Conservation (phyloP, 2,888 invertebrate species). For the Thymelicus sylvestris region DNA sequence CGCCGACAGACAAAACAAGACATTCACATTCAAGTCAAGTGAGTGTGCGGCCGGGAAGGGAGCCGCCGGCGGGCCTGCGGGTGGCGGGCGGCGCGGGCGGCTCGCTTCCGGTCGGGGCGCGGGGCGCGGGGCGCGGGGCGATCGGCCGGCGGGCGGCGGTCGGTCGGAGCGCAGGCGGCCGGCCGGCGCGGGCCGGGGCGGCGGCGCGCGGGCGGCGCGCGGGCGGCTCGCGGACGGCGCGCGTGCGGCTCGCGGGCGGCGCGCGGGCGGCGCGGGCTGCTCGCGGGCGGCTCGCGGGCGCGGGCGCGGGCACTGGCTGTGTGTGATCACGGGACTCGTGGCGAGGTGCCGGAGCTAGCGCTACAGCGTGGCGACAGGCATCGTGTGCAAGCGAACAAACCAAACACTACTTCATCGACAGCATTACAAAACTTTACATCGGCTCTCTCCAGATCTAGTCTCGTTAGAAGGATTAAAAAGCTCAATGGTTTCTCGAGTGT, state of each 20-base stretch:
- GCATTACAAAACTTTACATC: slow-evolving; percentile 84
- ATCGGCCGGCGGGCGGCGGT: no score
- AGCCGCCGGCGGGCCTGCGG: slow-evolving; percentile 50
- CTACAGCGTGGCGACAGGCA: slow-evolving; percentile 86
- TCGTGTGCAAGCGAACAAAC: slow-evolving; percentile 86
- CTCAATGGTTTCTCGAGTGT: slow-evolving; percentile 82
- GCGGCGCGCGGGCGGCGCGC: slow-evolving; percentile 41
- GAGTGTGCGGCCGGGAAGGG: slow-evolving; percentile 58
- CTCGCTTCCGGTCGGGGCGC: slow-evolving; percentile 31
- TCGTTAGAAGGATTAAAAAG: slow-evolving; percentile 85
- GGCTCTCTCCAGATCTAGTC: slow-evolving; percentile 84
- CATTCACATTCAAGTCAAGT: slow-evolving; percentile 82
- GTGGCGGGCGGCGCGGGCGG: no score
- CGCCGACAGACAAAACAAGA: slow-evolving; percentile 87
- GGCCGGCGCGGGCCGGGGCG: slow-evolving; percentile 45
- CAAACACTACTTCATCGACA: slow-evolving; percentile 85
- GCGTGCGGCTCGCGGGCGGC: slow-evolving; percentile 47
- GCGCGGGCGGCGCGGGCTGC: slow-evolving; percentile 42
- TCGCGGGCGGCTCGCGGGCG: slow-evolving; percentile 48
- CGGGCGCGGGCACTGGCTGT: slow-evolving; percentile 83
- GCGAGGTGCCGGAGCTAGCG: slow-evolving; percentile 84
- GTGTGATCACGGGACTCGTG: slow-evolving; percentile 81
- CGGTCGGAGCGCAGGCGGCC: slow-evolving; percentile 14
- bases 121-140: slow-evolving; percentile 44
- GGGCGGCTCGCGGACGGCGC: slow-evolving; percentile 42